Percentiles rank a stretch among this genome's conserved stretches.
Evolutionary conservation across 2,113 vertebrate species (phyloP).

Genomic region (Pollachius pollachius): DNA sequence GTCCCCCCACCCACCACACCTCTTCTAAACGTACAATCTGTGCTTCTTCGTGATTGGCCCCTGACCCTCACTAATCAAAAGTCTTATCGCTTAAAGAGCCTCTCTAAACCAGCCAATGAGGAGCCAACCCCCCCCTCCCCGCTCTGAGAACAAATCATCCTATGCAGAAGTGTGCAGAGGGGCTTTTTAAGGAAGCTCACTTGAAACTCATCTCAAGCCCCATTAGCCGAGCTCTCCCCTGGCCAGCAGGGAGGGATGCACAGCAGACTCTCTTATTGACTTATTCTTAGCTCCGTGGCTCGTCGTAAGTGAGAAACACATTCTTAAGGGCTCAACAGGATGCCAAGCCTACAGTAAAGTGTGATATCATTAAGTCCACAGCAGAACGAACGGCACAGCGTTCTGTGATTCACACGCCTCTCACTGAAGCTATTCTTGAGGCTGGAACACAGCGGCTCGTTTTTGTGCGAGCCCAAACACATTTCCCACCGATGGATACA

Average conservation of each 20-base stretch:
- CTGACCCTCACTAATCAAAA: slow-evolving; percentile 32
- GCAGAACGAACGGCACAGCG: slow-evolving; percentile 9
- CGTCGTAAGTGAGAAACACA: slow-evolving; percentile 60
- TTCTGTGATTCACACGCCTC: slow-evolving; percentile 5
- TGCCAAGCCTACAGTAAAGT: slow-evolving; percentile 35
- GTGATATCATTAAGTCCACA: slow-evolving; percentile 9
- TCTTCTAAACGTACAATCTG: slow-evolving; percentile 20
- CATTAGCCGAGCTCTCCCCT: slow-evolving; percentile 50
- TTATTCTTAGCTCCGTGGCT: slow-evolving; percentile 64
- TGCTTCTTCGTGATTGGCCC: slow-evolving; percentile 27
- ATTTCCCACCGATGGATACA: too few relatives aligned
- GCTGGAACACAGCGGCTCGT: too few relatives aligned
- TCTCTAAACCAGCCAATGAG: slow-evolving; percentile 33
- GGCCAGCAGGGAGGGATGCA: slow-evolving; percentile 37
- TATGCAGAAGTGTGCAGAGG: slow-evolving; percentile 54
- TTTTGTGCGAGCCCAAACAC: too few relatives aligned
- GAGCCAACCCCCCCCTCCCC: slow-evolving; percentile 3
- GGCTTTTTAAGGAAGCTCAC: slow-evolving; percentile 65
- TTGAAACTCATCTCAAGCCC: slow-evolving; percentile 59
- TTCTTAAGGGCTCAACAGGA: slow-evolving; percentile 37
- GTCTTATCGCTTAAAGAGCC: slow-evolving; percentile 33
- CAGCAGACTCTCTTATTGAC: slow-evolving; percentile 61
- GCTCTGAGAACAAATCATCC: slow-evolving; percentile 52
- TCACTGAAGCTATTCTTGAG: not conserved
- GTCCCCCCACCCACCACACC: slow-evolving; percentile 1